phyloP scores from a whole-genome alignment of 2,888 invertebrate species.

The Pseudococcus viburni region DNA sequence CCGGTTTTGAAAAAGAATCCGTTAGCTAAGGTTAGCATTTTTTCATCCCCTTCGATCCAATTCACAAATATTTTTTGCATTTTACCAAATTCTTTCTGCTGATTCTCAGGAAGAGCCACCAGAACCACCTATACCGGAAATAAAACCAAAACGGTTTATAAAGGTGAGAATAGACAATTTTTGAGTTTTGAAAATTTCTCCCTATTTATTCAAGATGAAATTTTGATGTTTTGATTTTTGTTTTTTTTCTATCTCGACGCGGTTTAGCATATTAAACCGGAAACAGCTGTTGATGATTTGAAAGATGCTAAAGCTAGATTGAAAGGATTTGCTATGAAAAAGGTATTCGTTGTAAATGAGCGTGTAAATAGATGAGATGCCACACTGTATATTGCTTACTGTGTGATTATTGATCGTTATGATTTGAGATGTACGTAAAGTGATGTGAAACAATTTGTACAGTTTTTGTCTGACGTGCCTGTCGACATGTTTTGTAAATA shows the following conservation, averaged over 20 bases:
- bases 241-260: conserved; percentile 69
- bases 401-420: conserved; percentile 22
- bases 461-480: neutral
- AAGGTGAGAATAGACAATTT: conserved; percentile 61
- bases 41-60: neutral
- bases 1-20: conserved; percentile 53
- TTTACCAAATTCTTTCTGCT: neutral
- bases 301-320: conserved; percentile 64
- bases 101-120: conserved; percentile 6
- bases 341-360: conserved; percentile 54
- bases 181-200: neutral
- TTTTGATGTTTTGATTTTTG: conserved; percentile 56
- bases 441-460: conserved; percentile 3
- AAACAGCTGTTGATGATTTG: conserved; percentile 64
- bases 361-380: conserved; percentile 27
- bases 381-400: conserved; percentile 13
- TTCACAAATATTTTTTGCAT: neutral
- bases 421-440: conserved; percentile 14
- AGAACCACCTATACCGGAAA: conserved; percentile 18
- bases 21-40: conserved; percentile 24
- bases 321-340: conserved; percentile 64
- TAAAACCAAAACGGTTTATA: conserved; percentile 62
- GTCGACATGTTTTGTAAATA: conserved; percentile 36
- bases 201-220: neutral
- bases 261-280: conserved; percentile 63